phyloP scores from a whole-genome alignment of 2,113 vertebrate genomes.

The Scartelaos histophorus region DNA sequence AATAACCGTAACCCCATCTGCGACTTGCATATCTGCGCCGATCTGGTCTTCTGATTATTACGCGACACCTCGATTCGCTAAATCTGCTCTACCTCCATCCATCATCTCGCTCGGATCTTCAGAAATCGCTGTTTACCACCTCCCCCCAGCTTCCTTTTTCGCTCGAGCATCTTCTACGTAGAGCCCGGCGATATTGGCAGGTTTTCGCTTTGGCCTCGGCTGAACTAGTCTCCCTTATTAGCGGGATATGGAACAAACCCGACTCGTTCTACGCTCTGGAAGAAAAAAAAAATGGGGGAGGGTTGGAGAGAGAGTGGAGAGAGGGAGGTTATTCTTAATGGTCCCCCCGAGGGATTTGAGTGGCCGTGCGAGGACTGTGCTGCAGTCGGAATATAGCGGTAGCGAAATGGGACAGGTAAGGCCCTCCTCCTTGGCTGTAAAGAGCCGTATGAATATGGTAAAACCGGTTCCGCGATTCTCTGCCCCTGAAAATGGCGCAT shows the following conservation, averaged over 20 bases:
- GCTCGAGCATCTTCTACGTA: conserved; percentile 50
- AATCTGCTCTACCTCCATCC: conserved; percentile 38
- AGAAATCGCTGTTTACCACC: conserved; percentile 55
- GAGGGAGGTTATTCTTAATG: conserved; percentile 69
- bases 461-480: conserved; percentile 76
- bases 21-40: background rate
- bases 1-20: too few relatives aligned
- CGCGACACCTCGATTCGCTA: background rate
- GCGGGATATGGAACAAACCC: conserved; percentile 57
- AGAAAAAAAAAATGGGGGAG: conserved; percentile 41
- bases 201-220: conserved; percentile 63
- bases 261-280: conserved; percentile 57
- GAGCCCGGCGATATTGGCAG: conserved; percentile 47
- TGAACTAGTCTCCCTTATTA: conserved; percentile 67
- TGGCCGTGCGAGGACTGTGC: conserved; percentile 43
- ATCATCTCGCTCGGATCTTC: conserved; percentile 47
- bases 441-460: conserved; percentile 78
- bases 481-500: conserved; percentile 71
- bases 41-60: background rate
- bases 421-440: conserved; percentile 54
- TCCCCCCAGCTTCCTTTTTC: conserved; percentile 8
- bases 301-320: conserved; percentile 33
- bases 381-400: conserved; percentile 46
- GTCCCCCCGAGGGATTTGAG: conserved; percentile 67
- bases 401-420: conserved; percentile 75